Evolutionary conservation across 2,797 vertebrate genomes (phyloP).

Genomic region (Oophaga sylvatica): DNA sequence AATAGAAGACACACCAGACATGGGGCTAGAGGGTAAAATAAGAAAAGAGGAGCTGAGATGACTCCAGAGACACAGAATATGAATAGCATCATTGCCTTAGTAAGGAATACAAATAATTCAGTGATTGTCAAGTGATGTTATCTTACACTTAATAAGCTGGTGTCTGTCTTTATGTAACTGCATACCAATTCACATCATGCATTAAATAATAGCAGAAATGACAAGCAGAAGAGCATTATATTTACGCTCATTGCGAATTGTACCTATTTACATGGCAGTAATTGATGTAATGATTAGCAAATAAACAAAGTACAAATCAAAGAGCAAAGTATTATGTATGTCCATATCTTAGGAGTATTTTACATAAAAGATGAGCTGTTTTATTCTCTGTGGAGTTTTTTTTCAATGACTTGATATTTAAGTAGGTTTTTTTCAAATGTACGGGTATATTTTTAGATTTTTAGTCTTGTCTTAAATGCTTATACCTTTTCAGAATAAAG

Average conservation of each 20-base stretch:
- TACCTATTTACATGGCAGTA: neutral
- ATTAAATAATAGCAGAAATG: constrained; percentile 17
- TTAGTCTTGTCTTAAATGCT: no score
- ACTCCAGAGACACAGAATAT: constrained; percentile 34
- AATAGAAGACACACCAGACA: constrained; percentile 30
- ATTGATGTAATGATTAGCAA: neutral
- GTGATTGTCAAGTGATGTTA: constrained; percentile 25
- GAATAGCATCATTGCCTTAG: constrained; percentile 22
- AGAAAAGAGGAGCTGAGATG: constrained; percentile 9
- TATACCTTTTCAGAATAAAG: no score
- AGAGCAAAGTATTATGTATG: neutral
- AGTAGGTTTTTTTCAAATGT: no score
- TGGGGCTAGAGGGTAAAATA: constrained; percentile 32
- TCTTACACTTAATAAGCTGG: constrained; percentile 27
- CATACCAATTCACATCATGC: neutral
- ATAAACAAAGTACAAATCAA: neutral
- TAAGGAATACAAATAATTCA: constrained; percentile 26
- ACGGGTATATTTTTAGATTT: no score
- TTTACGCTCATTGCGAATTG: neutral
- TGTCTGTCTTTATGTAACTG: constrained; percentile 5
- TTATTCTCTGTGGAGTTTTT: no score
- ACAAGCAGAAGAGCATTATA: constrained; percentile 3
- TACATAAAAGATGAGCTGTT: neutral
- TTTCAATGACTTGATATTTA: no score
- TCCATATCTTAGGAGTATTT: neutral